These are phyloP conservation scores for Strix aluco DNA, from an alignment of 2,113 vertebrate species.

Conservation along the genomic window DNA sequence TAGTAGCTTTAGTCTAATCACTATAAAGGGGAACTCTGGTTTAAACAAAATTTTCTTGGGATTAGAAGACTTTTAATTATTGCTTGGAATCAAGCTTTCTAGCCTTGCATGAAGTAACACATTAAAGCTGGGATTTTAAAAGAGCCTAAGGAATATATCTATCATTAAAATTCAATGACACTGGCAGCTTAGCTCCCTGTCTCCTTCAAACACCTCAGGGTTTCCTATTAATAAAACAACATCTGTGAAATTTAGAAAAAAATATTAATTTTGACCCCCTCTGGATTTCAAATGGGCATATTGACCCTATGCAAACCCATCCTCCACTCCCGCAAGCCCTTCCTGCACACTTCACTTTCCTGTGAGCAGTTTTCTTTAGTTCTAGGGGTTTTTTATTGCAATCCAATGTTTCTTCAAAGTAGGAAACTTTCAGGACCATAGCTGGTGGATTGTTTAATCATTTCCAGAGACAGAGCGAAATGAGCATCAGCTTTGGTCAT, in stretches of 20 bases:
- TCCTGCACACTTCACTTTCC: background rate
- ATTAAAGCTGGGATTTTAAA: slow-evolving; percentile 63
- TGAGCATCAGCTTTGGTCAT: background rate
- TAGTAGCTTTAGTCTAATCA: background rate
- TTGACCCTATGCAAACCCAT: background rate
- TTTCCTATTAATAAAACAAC: background rate
- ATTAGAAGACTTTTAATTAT: slow-evolving; percentile 27
- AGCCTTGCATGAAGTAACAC: slow-evolving; percentile 8
- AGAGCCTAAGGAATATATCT: background rate
- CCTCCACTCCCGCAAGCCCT: background rate
- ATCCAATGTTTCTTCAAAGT: background rate
- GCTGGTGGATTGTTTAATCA: background rate
- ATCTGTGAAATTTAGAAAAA: background rate
- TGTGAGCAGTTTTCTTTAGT: background rate
- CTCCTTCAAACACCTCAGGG: background rate
- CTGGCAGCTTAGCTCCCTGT: background rate
- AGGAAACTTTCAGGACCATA: background rate
- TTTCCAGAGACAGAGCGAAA: background rate
- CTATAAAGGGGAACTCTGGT: background rate
- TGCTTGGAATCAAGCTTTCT: slow-evolving; percentile 29
- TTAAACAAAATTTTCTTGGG: background rate
- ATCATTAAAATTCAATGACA: slow-evolving; percentile 45
- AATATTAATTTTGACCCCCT: background rate
- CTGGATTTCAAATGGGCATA: background rate
- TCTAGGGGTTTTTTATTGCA: background rate